Evolutionary conservation across 2,113 vertebrate species (phyloP), one percentile per base, ranked within the genome.

Genomic region (Tretioscincus oriximinensis): DNA sequence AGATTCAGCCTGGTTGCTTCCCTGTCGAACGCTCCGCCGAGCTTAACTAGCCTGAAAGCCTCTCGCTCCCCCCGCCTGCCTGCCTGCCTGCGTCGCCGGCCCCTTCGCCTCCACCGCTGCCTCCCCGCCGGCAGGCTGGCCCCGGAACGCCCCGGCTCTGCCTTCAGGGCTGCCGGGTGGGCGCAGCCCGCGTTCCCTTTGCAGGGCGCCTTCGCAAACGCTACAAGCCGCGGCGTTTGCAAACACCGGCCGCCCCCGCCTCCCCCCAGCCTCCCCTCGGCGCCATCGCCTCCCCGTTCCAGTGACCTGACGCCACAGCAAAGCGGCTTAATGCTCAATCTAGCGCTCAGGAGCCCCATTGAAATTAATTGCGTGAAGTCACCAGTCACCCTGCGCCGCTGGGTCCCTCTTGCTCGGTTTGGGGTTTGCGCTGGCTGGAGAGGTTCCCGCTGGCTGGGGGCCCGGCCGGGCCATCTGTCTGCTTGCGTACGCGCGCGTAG

Each of bases 1-100:
- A 90, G 78, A 82, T 47, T 84, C 87, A 90, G 88, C 84, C 81
- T 81, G 1, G 81, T 76, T 82, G 1, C 72, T 74, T 84, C 82
- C 82, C 81, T 10, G 45, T 83, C 81, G 77, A 77, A 54, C 21
- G 7, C 78, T 88, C 51, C 64, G 78, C 80, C 81, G 20, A 85
- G 63, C 28, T 41, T 41, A 21, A 64, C 64, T 79, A 21, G 84
- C 76, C 72, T 41, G 41, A 20, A 45, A 84, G 66, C 64, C 85
- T 78, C 88, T 47, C 28, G 73, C 81, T 86, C 71, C 80, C 83
- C 71, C 70, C 79, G 65, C 76, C 3, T 88, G 35, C 35, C 64
- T 76, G 5, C 41, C 22, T 28, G 35, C 73, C 66, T 68, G 65
- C 65, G 79, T 67, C 65, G 80, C 45, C 73, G 72, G 80, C 65